These are phyloP conservation scores for Archaeoteleia sp. DNA, from an alignment of 2,888 invertebrate genomes.

Conservation along the genomic window DNA sequence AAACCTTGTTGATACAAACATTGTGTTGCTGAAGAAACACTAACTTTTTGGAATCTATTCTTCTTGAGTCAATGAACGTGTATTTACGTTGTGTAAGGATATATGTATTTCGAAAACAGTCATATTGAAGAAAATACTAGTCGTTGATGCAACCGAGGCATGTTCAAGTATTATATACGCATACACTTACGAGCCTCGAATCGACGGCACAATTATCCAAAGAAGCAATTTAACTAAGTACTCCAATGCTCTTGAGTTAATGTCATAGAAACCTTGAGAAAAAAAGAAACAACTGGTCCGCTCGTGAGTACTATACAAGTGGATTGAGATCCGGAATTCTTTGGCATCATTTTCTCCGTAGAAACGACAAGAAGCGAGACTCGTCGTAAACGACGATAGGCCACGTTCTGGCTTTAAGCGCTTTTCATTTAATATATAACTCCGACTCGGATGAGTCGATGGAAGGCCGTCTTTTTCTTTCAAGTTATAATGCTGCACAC, in stretches of 20 bases:
- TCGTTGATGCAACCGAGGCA: too few relatives aligned
- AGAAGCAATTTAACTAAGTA: slow-evolving; percentile 43
- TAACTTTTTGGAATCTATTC: too few relatives aligned
- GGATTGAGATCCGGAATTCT: slow-evolving; percentile 70
- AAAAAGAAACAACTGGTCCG: slow-evolving; percentile 32
- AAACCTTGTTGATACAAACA: too few relatives aligned
- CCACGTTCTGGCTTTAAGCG: slow-evolving; percentile 53
- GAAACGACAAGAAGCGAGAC: slow-evolving; percentile 55
- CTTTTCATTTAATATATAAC: slow-evolving; percentile 49
- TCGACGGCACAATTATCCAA: slow-evolving; percentile 34
- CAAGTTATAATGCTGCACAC: slow-evolving; percentile 50
- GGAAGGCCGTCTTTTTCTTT: slow-evolving; percentile 37
- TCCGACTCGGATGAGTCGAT: slow-evolving; percentile 40
- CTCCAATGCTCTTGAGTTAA: slow-evolving; percentile 42
- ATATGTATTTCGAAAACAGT: too few relatives aligned
- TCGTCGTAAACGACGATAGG: slow-evolving; percentile 48
- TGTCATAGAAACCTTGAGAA: slow-evolving; percentile 30
- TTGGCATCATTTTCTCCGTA: slow-evolving; percentile 69
- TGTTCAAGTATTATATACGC: slow-evolving; percentile 6
- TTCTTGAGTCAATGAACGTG: too few relatives aligned
- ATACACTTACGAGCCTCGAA: slow-evolving; percentile 29
- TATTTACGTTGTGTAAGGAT: too few relatives aligned
- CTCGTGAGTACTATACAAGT: slow-evolving; percentile 52
- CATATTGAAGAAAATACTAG: too few relatives aligned
- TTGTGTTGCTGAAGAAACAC: too few relatives aligned